Evolutionary conservation across 1,140 invertebrate species (phyloP), one percentile per base, ranked within the genome.

Genomic region (Mya arenaria): DNA sequence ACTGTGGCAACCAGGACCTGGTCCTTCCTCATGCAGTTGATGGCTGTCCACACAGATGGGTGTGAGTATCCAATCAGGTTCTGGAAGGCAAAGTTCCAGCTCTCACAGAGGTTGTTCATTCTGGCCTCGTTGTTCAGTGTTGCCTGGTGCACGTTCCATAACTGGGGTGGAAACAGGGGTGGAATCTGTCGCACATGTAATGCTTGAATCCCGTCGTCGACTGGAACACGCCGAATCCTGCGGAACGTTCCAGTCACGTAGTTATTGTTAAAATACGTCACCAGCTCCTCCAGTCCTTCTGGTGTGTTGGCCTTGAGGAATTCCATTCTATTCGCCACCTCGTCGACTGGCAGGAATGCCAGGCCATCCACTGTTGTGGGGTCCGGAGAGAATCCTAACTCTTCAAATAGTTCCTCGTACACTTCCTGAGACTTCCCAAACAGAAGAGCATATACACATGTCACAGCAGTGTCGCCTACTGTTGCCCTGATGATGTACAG

Each of bases 31-130:
- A 73, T 0, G 34, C n/a, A 19, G 28, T 73, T 55, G 19, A 73
- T 36, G 8, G 34, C 34, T 39, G 34, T 56, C 78, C 48, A 73
- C 32, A 81, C n/a, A 4, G 68, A 71, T 25, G 78, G 78, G 36
- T 81, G 78, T n/a, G 58, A 13, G 37, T 81, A 34, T 19, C 78
- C 68, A 36, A 81, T 52, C 19, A 81, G 69, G 17, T 81, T n/a
- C 23, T 17, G 34, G 52, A 81, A 73, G 19, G 17, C 15, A n/a
- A 30, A 32, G 56, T 74, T 81, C 78, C 78, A 81, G 30, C n/a
- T n/a, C 36, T 81, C 68, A 44, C 78, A 81, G 23, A 73, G 32
- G 58, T 81, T 81, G 36, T 81, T 81, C 25, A 48, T 73, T 23
- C 34, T 17, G 30, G 23, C 66, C 19, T 62, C 55, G 41, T 55